Evolutionary conservation across 37 sponge, comb jelly and placozoan genomes (phyloP).

Genomic region (Halisarca cf. caerulea): DNA sequence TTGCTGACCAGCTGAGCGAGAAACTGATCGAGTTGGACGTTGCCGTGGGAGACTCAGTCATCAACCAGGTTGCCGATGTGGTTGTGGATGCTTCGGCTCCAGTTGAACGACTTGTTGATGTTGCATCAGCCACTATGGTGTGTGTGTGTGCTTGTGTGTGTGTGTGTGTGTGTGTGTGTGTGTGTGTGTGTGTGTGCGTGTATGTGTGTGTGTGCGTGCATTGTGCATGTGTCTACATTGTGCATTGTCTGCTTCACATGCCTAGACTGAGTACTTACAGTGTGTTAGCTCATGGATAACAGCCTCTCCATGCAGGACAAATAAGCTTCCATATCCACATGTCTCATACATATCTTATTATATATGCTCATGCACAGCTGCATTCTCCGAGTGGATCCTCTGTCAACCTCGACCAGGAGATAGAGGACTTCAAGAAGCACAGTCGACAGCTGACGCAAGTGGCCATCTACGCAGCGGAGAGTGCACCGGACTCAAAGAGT

Average conservation of each 20-base stretch:
- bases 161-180: too few relatives aligned
- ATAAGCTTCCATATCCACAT: too few relatives aligned
- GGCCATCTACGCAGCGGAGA: conserved; percentile 74
- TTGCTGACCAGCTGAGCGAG: conserved; percentile 63
- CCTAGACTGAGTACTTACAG: too few relatives aligned
- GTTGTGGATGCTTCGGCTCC: conserved; percentile 73
- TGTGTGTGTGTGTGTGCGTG: neutral
- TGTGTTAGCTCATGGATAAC: too few relatives aligned
- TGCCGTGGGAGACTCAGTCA: conserved; percentile 61
- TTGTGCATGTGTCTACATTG: neutral
- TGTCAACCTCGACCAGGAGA: conserved; percentile 28
- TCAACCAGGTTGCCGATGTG: conserved; percentile 67
- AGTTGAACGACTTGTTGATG: conserved; percentile 64
- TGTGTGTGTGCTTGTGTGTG: neutral
- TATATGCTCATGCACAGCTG: neutral
- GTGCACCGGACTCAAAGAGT: conserved; percentile 61
- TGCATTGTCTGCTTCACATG: neutral
- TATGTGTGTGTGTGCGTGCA: neutral
- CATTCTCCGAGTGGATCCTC: neutral
- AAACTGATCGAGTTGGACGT: conserved; percentile 66
- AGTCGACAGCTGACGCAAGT: conserved; percentile 73
- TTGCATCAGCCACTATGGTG: conserved; percentile 34
- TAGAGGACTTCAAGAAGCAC: conserved; percentile 70
- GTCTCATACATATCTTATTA: neutral
- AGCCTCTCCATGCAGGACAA: too few relatives aligned